Evolutionary conservation across 2,113 vertebrate species (phyloP).

Genomic region (Emydura subglobosa): DNA sequence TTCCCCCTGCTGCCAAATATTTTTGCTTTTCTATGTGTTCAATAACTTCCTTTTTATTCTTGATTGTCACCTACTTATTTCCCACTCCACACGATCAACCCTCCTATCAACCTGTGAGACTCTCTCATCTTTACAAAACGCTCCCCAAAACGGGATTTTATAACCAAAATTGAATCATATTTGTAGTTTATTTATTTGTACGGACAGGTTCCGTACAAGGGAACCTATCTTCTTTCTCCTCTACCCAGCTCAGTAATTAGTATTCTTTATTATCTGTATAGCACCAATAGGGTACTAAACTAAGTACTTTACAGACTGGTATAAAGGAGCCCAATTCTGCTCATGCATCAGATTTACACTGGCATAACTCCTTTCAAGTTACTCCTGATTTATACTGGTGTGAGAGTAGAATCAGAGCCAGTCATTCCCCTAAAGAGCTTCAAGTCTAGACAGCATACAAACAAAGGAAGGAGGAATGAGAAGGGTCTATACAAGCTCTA

Average conservation of each 20-base stretch:
- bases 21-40: not conserved
- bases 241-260: not conserved
- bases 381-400: not conserved
- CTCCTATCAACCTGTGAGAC: not conserved
- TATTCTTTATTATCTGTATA: not conserved
- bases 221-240: not conserved
- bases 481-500: not conserved
- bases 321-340: not conserved
- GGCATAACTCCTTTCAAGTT: not conserved
- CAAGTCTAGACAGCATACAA: not conserved
- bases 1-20: conserved; percentile 36
- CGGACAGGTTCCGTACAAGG: not conserved
- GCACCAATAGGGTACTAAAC: not conserved
- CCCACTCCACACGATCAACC: not conserved
- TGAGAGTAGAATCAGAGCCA: not conserved
- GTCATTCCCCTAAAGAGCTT: conserved; percentile 25
- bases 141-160: not conserved
- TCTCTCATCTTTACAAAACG: not conserved
- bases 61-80: not conserved
- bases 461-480: not conserved
- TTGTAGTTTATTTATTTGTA: not conserved
- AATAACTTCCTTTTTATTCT: not conserved
- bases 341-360: not conserved
- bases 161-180: not conserved
- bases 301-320: not conserved